These are phyloP conservation scores for Norana najaformis DNA, from an alignment of 2,888 invertebrate species.

Conservation along the genomic window DNA sequence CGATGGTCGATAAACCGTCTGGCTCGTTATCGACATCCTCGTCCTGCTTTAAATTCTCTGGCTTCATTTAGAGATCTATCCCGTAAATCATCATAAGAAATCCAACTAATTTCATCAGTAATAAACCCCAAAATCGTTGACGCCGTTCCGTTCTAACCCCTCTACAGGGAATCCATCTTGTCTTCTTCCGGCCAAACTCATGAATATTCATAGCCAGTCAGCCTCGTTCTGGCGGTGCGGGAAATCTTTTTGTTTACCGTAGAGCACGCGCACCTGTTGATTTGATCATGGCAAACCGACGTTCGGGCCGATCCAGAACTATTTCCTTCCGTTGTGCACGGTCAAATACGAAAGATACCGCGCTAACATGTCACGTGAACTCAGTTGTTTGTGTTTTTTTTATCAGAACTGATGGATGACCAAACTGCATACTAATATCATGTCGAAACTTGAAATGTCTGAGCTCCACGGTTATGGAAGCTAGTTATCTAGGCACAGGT, in stretches of 20 bases:
- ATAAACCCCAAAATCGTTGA: constrained; percentile 13
- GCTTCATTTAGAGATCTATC: constrained; percentile 23
- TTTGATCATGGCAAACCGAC: constrained; percentile 15
- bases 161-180: constrained; percentile 23
- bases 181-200: constrained; percentile 18
- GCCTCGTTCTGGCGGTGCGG: constrained; percentile 25
- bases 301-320: background rate
- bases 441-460: background rate
- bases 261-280: constrained; percentile 23
- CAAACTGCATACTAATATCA: background rate
- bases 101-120: constrained; percentile 13
- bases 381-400: background rate
- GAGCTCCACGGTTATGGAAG: background rate
- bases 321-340: background rate
- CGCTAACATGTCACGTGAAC: background rate
- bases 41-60: background rate
- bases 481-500: background rate
- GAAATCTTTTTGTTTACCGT: constrained; percentile 26
- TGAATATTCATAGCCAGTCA: constrained; percentile 16
- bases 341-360: background rate
- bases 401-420: background rate
- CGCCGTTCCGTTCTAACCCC: constrained; percentile 13
- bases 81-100: constrained; percentile 16
- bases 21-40: constrained; percentile 14
- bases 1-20: constrained; percentile 15